These are phyloP conservation scores for Fabriciana adippe DNA, from an alignment of 2,888 invertebrate species.

Conservation along the genomic window DNA sequence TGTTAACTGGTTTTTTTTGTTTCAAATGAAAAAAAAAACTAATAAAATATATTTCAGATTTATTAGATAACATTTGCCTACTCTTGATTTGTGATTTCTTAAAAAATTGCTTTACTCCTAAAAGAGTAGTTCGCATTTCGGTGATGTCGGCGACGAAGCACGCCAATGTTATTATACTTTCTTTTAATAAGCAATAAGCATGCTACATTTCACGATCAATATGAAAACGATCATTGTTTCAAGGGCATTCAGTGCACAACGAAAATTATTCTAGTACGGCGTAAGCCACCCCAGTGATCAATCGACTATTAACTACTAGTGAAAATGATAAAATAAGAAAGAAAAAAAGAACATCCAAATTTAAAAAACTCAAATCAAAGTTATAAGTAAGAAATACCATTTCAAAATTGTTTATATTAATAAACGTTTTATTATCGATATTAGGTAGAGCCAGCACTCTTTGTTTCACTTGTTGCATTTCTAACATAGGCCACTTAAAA, in stretches of 20 bases:
- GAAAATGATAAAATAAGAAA: background rate
- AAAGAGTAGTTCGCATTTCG: constrained; percentile 1
- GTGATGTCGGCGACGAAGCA: constrained; percentile 31
- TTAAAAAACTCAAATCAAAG: background rate
- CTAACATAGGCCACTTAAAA: too few species aligned
- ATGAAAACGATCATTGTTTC: constrained; percentile 34
- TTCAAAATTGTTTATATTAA: too few species aligned
- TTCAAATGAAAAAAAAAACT: too few species aligned
- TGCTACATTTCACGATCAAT: constrained; percentile 39
- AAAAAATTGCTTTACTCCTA: too few species aligned
- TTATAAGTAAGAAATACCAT: too few species aligned
- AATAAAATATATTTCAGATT: too few species aligned
- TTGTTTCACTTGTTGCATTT: constrained; percentile 21
- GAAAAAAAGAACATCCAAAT: background rate
- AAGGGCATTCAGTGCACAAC: constrained; percentile 33
- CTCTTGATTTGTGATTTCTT: background rate
- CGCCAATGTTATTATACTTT: constrained; percentile 17
- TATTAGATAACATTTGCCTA: too few species aligned
- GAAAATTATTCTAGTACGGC: constrained; percentile 19
- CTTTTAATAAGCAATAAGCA: constrained; percentile 27
- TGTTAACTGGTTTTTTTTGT: too few species aligned
- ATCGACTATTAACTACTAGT: background rate
- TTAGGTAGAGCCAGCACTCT: background rate
- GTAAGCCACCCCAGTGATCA: constrained; percentile 11
- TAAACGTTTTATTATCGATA: too few species aligned